Base-by-base conservation (phyloP, 2,888 invertebrate genomes). In the Xestia ashworthii region DNA sequence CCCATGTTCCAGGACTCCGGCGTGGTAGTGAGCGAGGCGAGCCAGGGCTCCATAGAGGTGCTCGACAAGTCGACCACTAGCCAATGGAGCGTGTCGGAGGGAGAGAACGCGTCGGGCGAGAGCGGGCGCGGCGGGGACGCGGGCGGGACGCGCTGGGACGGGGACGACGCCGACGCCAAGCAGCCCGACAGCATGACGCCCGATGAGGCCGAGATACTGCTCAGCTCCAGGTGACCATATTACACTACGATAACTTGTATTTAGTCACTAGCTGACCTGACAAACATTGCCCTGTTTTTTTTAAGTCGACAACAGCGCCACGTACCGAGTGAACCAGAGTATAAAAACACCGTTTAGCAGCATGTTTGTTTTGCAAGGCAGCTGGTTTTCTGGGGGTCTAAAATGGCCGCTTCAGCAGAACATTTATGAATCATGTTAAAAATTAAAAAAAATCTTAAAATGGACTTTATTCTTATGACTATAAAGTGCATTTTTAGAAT, bases 141-240 rank as follows among this genome's bases (percentile, higher is more conserved):
- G 75, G 80, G 78, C 22, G 91, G 92, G 81, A 84, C 88, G 80
- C 91, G 92, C 78, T 90, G 91, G 90, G 92, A 91, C 87, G 93
- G 93, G 82, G 90, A 86, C 74, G 93, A 91, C 77, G 91, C 86
- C 76, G 94, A 92, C 90, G 89, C 89, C 90, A 96, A 96, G 88
- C 96, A 96, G 92, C 97, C 93, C 87, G 97, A 93, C 95, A 97
- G 94, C 93, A 97, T 92, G 98, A 99, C 99, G 86, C 98, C 98
- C 74, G 98, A 98, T 91, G 99, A 99, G 95, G 99, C 98, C 22
- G 98, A 99, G 94, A 98, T 98, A 95, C 97, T 99, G 92, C 97
- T 99, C 90, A 99, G 98, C 95, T 98, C 98, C 90, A 98, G 98
- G 98, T 98, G 94, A 87, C 22, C 58, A 11, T 67, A 19, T 38